Evolutionary conservation across 2,113 vertebrate species (phyloP), one percentile per base, ranked within the genome.

Genomic region (Psophia crepitans): DNA sequence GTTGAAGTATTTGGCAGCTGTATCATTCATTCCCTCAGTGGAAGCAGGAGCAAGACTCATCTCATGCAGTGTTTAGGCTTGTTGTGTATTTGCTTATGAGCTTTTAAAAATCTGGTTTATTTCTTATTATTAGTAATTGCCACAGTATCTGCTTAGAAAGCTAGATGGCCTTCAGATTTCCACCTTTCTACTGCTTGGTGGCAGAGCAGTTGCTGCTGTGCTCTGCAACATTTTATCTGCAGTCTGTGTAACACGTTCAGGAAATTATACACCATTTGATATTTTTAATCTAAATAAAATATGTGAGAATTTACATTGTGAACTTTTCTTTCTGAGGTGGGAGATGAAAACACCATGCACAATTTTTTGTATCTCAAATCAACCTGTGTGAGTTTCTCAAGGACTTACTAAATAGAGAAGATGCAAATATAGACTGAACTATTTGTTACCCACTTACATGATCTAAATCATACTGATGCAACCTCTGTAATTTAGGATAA

Each of bases 401-500:
- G 76, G 61, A 91, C 96, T 97, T 92, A 91, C 66, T 93, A 90
- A 93, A 81, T 65, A 93, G 91, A 88, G 14, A 75, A 49, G 49
- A 64, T 94, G 51, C 68, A 96, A 94, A 89, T 60, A 73, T 3
- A 80, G 41, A 91, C 81, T 71, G 46, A 97, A 95, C 37, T 93
- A 54, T 97, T 97, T 88, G 43, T 63, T 87, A 79, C 53, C 73
- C 79, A 89, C 33, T 94, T 95, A 60, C 6, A 64, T 93, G 76
- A 95, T 65, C 92, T 81, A 82, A 94, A 66, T 96, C 77, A 80
- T 69, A 41, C 90, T 90, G 44, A 71, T 96, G 79, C 69, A 60
- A 73, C 61, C 56, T 64, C 60, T 96, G 66, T 96, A 96, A 96
- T 92, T 95, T 88, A 95, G 90, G 73, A 97, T 75, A 96, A 97